A percentile compares a stretch with the other conserved stretches of the same genome.
phyloP scores from a whole-genome alignment of 64 coral and sea anemone species.

The Catalaphyllia jardinei region DNA sequence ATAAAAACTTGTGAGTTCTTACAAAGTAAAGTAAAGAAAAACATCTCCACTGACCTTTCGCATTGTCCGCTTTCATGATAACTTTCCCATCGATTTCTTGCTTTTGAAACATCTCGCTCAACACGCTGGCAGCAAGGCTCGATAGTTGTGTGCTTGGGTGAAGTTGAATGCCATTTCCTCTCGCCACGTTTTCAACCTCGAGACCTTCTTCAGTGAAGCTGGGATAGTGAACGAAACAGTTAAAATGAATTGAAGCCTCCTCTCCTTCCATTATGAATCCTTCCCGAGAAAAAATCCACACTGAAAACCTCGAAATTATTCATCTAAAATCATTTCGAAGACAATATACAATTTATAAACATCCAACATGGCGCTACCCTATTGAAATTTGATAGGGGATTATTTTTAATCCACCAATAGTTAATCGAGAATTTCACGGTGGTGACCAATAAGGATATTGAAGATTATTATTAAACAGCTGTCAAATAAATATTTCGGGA shows the following conservation, averaged over 20 bases:
- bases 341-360: slow-evolving; percentile 41
- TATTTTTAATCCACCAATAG: slow-evolving; percentile 85
- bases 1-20: background rate
- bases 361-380: slow-evolving; percentile 75
- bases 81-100: slow-evolving; percentile 86
- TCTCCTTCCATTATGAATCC: slow-evolving; percentile 46
- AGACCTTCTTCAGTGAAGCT: slow-evolving; percentile 69
- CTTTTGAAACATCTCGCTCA: slow-evolving; percentile 92
- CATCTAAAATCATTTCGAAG: background rate
- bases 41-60: slow-evolving; percentile 62
- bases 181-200: slow-evolving; percentile 58
- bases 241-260: slow-evolving; percentile 37
- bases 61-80: slow-evolving; percentile 92
- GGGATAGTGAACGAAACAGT: slow-evolving; percentile 67
- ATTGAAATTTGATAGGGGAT: slow-evolving; percentile 74
- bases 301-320: background rate
- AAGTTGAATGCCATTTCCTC: slow-evolving; percentile 71
- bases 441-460: slow-evolving; percentile 82
- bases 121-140: slow-evolving; percentile 69
- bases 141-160: slow-evolving; percentile 46
- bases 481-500: slow-evolving; percentile 39
- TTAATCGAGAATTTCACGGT: slow-evolving; percentile 42
- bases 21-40: background rate
- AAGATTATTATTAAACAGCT: slow-evolving; percentile 81
- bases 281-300: background rate